A percentile compares a stretch with the other conserved stretches of the same genome.
These are phyloP conservation scores for Hyla sarda DNA, from an alignment of 2,113 vertebrate genomes.

Conservation along the genomic window DNA sequence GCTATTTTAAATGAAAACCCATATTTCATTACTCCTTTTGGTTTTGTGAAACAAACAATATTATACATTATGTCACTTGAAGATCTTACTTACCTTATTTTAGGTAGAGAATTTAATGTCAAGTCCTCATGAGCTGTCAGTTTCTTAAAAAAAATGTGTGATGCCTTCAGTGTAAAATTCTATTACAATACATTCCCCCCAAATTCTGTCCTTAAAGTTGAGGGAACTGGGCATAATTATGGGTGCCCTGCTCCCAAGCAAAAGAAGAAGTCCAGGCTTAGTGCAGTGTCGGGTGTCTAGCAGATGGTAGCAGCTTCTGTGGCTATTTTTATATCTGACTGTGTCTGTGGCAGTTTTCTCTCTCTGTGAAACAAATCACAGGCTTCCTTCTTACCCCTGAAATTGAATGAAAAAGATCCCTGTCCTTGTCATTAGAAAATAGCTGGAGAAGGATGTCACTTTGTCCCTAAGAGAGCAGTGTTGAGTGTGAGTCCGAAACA, in stretches of 20 bases:
- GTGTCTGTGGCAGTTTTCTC: constrained; percentile 38
- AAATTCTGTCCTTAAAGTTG: constrained; percentile 29
- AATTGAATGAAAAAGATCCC: background rate
- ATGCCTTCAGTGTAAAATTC: background rate
- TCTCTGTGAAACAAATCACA: background rate
- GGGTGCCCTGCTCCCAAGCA: constrained; percentile 29
- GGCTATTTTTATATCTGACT: constrained; percentile 55
- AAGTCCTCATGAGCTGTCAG: constrained; percentile 19
- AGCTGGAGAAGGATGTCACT: background rate
- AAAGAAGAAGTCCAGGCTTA: constrained; percentile 44
- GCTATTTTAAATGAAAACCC: background rate
- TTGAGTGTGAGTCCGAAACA: background rate
- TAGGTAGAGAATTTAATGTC: background rate
- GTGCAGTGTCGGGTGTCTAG: constrained; percentile 54
- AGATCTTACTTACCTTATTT: constrained; percentile 14
- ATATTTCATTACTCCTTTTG: background rate
- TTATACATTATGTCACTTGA: background rate
- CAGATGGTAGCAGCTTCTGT: constrained; percentile 49
- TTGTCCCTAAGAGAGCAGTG: background rate
- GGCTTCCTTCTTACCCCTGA: background rate
- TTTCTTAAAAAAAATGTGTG: background rate
- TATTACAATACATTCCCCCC: background rate
- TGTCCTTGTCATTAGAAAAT: background rate
- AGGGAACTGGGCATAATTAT: constrained; percentile 24
- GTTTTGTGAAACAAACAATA: background rate